phyloP scores from a whole-genome alignment of 2,797 vertebrate genomes.

The Graptemys geographica region DNA sequence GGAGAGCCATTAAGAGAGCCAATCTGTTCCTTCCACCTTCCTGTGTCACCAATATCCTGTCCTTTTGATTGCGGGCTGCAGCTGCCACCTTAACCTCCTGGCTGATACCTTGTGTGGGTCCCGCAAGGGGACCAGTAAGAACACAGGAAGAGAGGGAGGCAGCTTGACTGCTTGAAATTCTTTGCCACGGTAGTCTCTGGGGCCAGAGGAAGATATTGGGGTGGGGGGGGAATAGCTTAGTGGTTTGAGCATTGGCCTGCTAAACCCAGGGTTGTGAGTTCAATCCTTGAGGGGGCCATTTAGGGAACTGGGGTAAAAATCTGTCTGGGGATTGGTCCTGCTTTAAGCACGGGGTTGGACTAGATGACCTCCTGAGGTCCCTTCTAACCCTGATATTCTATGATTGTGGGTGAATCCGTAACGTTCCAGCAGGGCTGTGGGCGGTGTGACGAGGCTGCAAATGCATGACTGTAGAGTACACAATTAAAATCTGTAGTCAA shows the following conservation, averaged over 20 bases:
- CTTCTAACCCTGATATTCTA: too few relatives aligned
- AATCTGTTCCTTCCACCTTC: neutral
- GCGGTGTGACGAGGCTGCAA: constrained; percentile 30
- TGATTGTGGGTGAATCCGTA: constrained; percentile 6
- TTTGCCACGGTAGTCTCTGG: constrained; percentile 11
- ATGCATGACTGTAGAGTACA: neutral
- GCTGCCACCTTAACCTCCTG: neutral
- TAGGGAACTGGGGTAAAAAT: too few relatives aligned
- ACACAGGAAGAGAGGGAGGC: neutral
- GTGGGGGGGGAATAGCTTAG: too few relatives aligned
- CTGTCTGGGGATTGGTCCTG: too few relatives aligned
- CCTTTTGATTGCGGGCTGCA: too few relatives aligned
- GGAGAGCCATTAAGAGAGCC: too few relatives aligned
- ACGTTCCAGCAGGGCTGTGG: neutral
- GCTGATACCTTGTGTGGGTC: neutral
- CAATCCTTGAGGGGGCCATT: too few relatives aligned
- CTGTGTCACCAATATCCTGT: neutral
- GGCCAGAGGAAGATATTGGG: constrained; percentile 4
- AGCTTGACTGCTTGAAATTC: neutral
- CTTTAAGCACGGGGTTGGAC: too few relatives aligned
- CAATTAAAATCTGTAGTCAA: constrained; percentile 23
- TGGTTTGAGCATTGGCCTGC: neutral
- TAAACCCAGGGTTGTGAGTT: too few relatives aligned
- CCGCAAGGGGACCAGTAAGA: neutral
- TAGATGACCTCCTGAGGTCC: too few relatives aligned